These are phyloP conservation scores for Hymenochirus boettgeri DNA, from an alignment of 2,113 vertebrate species.

Conservation along the genomic window DNA sequence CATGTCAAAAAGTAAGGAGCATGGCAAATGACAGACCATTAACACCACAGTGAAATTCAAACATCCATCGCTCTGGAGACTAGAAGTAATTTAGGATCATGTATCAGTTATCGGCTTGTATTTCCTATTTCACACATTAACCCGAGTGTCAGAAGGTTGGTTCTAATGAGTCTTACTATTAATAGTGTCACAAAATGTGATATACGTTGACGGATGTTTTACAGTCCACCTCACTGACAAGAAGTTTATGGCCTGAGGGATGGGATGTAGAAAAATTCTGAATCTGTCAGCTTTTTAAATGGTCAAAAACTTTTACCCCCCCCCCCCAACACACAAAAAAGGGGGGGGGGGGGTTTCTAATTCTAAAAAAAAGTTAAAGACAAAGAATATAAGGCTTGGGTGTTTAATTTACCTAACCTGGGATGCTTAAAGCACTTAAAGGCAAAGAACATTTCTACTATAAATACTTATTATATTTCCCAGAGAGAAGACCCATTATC, in stretches of 20 bases:
- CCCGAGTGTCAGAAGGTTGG: conserved; percentile 22
- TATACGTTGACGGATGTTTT: conserved; percentile 18
- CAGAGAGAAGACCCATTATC: too few species aligned
- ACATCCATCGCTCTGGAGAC: conserved; percentile 12
- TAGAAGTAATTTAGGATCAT: conserved; percentile 27
- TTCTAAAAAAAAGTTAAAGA: too few species aligned
- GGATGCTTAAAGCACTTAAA: too few species aligned
- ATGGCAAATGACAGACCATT: conserved; percentile 22
- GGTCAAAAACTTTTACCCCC: background rate
- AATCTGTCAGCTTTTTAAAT: background rate
- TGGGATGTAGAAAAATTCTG: conserved; percentile 9
- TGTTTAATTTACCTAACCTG: too few species aligned
- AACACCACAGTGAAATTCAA: conserved; percentile 23
- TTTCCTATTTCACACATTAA: conserved; percentile 29
- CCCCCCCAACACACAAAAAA: too few species aligned
- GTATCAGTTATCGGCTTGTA: conserved; percentile 32
- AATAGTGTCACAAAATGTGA: conserved; percentile 26
- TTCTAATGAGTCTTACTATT: conserved; percentile 34
- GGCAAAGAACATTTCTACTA: too few species aligned
- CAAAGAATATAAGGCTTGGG: too few species aligned
- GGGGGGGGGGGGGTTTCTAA: too few species aligned
- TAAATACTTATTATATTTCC: too few species aligned
- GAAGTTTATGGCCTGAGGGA: background rate
- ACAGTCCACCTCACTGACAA: conserved; percentile 1
- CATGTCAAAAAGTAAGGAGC: background rate